phyloP scores from a whole-genome alignment of 2,113 vertebrate genomes.

The Hassar affinis region DNA sequence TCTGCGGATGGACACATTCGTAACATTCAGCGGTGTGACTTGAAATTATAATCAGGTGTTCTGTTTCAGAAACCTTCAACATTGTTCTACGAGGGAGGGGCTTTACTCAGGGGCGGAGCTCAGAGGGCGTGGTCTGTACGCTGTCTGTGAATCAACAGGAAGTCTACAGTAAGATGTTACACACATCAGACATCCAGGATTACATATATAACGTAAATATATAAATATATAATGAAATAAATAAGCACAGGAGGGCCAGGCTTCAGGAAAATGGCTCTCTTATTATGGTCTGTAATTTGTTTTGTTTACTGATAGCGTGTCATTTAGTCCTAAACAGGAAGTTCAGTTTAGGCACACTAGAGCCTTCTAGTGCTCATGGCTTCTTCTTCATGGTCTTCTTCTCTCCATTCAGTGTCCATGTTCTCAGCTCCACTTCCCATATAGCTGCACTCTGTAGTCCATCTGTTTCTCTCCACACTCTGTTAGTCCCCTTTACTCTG shows the following conservation, averaged over 20 bases:
- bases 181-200: not conserved
- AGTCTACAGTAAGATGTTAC: constrained; percentile 72
- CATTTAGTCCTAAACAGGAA: not conserved
- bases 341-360: not conserved
- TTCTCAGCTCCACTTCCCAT: too few relatives aligned
- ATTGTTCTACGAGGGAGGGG: constrained; percentile 84
- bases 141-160: constrained; percentile 75
- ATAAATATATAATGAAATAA: not conserved
- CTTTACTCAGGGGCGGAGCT: constrained; percentile 75
- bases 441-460: too few relatives aligned
- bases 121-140: constrained; percentile 72
- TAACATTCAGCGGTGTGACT: not conserved
- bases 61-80: constrained; percentile 83
- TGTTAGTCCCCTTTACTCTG: too few relatives aligned
- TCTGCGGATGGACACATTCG: too few relatives aligned
- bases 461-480: too few relatives aligned
- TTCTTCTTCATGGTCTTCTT: too few relatives aligned
- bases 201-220: not conserved
- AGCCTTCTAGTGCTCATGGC: too few relatives aligned
- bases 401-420: too few relatives aligned
- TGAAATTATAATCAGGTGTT: not conserved
- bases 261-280: too few relatives aligned
- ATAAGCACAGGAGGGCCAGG: too few relatives aligned
- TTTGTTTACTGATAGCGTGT: too few relatives aligned
- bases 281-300: too few relatives aligned